These are phyloP conservation scores for Sphaeridia pumilis DNA, from an alignment of 2,888 invertebrate genomes.

Conservation along the genomic window DNA sequence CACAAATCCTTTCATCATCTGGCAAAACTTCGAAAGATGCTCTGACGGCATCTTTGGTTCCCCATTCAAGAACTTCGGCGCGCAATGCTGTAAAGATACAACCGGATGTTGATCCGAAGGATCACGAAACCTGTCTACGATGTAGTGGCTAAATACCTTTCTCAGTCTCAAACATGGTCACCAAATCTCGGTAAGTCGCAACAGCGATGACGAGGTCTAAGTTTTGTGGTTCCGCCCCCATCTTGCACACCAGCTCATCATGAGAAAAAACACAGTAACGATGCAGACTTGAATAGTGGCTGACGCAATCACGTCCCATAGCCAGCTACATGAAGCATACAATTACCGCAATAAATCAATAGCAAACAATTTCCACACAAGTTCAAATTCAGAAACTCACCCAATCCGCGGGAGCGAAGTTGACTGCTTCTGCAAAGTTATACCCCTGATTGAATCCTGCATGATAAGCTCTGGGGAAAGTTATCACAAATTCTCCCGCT, in stretches of 20 bases:
- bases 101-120: neutral
- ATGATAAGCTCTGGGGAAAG: constrained; percentile 99
- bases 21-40: constrained; percentile 88
- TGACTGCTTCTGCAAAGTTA: constrained; percentile 99
- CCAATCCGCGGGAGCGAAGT: constrained; percentile 99
- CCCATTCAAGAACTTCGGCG: constrained; percentile 42
- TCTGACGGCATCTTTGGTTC: constrained; percentile 76
- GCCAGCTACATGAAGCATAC: constrained; percentile 52
- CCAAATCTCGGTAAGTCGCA: constrained; percentile 83
- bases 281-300: constrained; percentile 81
- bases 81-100: constrained; percentile 18
- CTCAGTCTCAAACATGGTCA: constrained; percentile 77
- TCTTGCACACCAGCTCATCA: constrained; percentile 94
- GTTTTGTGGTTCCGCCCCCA: constrained; percentile 76
- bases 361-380: too few relatives aligned
- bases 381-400: too few relatives aligned
- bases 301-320: constrained; percentile 86
- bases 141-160: constrained; percentile 39
- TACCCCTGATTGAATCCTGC: constrained; percentile 99
- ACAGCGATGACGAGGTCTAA: constrained; percentile 79
- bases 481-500: constrained; percentile 97
- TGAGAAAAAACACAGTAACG: constrained; percentile 98
- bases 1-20: constrained; percentile 92
- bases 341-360: neutral
- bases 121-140: neutral